Evolutionary conservation across 2,797 vertebrate species (phyloP).

Genomic region (Acanthornis magna): DNA sequence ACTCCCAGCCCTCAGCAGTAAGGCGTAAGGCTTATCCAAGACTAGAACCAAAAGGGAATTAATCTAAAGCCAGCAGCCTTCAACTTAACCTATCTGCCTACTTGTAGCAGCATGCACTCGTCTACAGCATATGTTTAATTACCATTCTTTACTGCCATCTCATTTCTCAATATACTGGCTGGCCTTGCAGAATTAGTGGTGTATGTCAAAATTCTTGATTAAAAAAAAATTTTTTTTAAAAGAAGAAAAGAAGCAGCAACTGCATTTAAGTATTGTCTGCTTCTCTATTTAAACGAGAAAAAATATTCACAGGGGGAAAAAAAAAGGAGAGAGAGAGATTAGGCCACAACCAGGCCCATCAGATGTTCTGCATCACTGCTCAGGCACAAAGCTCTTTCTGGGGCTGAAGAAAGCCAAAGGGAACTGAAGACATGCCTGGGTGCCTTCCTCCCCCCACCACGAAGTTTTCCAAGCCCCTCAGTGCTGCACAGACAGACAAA

Average conservation of each 20-base stretch:
- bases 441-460: background rate
- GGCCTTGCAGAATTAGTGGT: background rate
- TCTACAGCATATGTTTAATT: background rate
- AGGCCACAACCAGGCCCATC: conserved; percentile 9
- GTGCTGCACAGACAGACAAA: background rate
- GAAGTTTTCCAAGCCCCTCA: conserved; percentile 4
- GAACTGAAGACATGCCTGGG: conserved; percentile 35
- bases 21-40: background rate
- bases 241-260: background rate
- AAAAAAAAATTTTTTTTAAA: background rate
- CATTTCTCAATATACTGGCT: background rate
- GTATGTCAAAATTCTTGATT: background rate
- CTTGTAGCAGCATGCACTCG: background rate
- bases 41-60: conserved; percentile 42
- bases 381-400: conserved; percentile 58
- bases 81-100: conserved; percentile 15
- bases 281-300: background rate
- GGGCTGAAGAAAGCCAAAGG: conserved; percentile 38
- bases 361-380: conserved; percentile 62
- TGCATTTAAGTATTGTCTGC: background rate
- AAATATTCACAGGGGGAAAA: background rate
- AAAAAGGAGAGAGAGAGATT: background rate
- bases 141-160: background rate
- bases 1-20: background rate
- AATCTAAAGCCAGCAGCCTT: conserved; percentile 21